Conservation (phyloP, 2,888 invertebrate species). For the Cerastis leucographa region DNA sequence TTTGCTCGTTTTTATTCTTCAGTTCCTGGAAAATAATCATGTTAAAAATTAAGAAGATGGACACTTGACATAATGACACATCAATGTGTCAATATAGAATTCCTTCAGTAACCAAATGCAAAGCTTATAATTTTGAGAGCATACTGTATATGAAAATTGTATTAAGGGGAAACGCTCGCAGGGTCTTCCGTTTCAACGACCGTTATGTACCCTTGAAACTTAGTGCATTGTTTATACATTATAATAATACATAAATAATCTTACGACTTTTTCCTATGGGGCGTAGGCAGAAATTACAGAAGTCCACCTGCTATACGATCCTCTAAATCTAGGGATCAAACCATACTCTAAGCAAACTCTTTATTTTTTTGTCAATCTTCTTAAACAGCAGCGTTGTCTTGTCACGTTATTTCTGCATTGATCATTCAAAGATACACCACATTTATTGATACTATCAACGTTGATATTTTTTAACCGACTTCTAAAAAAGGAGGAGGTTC, state of each 20-base stretch:
- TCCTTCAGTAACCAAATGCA: constrained; percentile 7
- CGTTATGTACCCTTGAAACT: constrained; percentile 66
- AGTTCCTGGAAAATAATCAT: background rate
- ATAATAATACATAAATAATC: background rate
- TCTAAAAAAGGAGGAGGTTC: no score
- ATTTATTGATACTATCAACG: no score
- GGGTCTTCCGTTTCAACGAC: constrained; percentile 72
- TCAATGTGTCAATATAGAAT: background rate
- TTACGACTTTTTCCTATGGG: background rate
- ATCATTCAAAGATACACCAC: background rate
- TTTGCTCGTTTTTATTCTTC: no score
- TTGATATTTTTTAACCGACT: no score
- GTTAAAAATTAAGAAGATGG: background rate
- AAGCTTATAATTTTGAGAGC: constrained; percentile 49
- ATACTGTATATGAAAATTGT: constrained; percentile 70
- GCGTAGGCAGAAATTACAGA: background rate
- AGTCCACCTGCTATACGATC: background rate
- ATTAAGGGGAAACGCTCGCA: constrained; percentile 72
- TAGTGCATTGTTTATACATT: constrained; percentile 45
- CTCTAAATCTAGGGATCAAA: background rate
- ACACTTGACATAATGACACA: no score
- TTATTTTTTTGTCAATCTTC: background rate
- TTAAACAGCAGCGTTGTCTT: background rate
- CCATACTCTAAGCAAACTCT: background rate
- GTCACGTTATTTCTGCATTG: background rate